A percentile compares a stretch with the other conserved stretches of the same genome.
phyloP scores from a whole-genome alignment of 2,888 invertebrate species.

The Drosophila flavopinicola region DNA sequence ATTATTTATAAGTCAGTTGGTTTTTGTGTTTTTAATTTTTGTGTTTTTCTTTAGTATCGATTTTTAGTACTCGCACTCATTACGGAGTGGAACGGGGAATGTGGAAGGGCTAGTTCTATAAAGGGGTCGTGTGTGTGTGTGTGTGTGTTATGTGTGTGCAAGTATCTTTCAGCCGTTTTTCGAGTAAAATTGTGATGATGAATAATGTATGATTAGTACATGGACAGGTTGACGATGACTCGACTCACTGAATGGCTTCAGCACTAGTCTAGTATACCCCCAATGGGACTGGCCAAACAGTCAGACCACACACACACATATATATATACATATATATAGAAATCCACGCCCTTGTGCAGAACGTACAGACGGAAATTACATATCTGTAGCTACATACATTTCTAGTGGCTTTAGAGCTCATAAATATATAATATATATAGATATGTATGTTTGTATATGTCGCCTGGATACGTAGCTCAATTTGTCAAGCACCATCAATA shows the following conservation, averaged over 20 bases:
- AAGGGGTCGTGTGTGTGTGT: neutral
- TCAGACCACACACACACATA: constrained; percentile 10
- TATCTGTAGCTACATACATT: constrained; percentile 42
- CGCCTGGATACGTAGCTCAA: constrained; percentile 17
- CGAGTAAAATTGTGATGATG: constrained; percentile 76
- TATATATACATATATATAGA: neutral
- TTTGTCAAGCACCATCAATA: constrained; percentile 72
- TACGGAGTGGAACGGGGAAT: constrained; percentile 23
- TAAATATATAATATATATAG: too few relatives aligned
- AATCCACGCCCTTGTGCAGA: constrained; percentile 24
- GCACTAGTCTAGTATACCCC: constrained; percentile 12
- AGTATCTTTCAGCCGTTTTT: constrained; percentile 71
- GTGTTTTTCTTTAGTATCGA: constrained; percentile 75
- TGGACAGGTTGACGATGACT: constrained; percentile 79
- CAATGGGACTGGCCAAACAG: constrained; percentile 21
- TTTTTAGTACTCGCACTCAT: constrained; percentile 59
- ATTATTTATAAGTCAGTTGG: constrained; percentile 73
- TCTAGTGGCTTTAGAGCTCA: constrained; percentile 28
- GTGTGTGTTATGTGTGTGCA: constrained; percentile 5
- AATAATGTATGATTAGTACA: constrained; percentile 80
- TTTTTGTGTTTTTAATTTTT: constrained; percentile 57
- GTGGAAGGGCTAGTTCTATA: neutral
- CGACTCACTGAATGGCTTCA: constrained; percentile 39
- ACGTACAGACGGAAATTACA: constrained; percentile 50
- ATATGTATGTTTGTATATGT: neutral